Base-by-base conservation (phyloP, 2,888 invertebrate species). In the Perizoma flavofasciatum region DNA sequence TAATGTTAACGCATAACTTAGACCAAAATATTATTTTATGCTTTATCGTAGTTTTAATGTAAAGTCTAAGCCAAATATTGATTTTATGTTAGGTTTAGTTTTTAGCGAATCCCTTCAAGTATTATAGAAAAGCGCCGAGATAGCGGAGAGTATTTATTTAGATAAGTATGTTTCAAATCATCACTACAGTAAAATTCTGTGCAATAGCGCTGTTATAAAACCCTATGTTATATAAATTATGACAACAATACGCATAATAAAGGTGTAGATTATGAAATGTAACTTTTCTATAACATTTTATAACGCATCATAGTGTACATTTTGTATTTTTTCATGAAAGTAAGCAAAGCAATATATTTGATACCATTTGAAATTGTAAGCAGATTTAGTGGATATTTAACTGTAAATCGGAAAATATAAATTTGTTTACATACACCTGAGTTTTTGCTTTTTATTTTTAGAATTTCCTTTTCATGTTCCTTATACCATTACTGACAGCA, bases 1-100 rank as follows among this genome's bases (percentile, higher is more conserved):
- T 85, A 86, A 85, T 83, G 85, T 76, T 86, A 86, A 82, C 81
- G 85, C 87, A 87, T 91, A 90, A 91, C 89, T 85, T 91, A 92
- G 92, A 92, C 92, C 92, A 92, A 92, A 92, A 88, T 91, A 89
- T 90, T 86, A 90, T 82, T 85, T 85, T 88, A 83, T 90, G 90
- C 91, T 92, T 92, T 91, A 89, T 88, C 72, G 77, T 92, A 92
- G 90, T 78, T 84, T 70, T 90, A 92, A 88, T 91, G 66, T 91
- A 89, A 84, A 89, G 86, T 88, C 83, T 92, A 92, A 91, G 92
- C 92, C 92, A 92, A 92, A 92, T 89, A 92, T 92, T 91, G 90
- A 88, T 88, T 90, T 88, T 84, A 89, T 85, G 80, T 86, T 89
- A 87, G 83, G 78, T 80, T 84, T 87, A 86, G 5, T 81, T 77